A percentile compares a stretch with the other conserved stretches of the same genome.
These are phyloP conservation scores for Myripristis murdjan DNA, from an alignment of 2,797 vertebrate genomes.

Conservation along the genomic window DNA sequence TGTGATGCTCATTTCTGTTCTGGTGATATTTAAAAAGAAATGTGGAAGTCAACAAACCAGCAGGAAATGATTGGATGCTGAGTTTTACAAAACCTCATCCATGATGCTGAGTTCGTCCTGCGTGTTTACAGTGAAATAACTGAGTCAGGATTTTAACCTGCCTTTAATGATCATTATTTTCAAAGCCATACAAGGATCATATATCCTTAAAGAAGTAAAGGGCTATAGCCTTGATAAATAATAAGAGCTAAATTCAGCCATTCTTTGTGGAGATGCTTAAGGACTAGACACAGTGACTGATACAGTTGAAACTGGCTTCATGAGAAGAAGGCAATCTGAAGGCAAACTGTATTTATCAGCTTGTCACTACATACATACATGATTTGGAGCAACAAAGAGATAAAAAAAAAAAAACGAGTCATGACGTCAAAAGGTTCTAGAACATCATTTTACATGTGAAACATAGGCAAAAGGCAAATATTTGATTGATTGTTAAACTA, in stretches of 20 bases:
- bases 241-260: conserved; percentile 26
- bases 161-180: not conserved
- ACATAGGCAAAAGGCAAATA: not conserved
- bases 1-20: not conserved
- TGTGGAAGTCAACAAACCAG: not conserved
- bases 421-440: not conserved
- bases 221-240: conserved; percentile 25
- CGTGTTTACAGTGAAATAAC: not conserved
- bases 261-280: conserved; percentile 5
- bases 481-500: no score
- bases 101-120: no score
- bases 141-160: not conserved
- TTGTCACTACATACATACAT: no score
- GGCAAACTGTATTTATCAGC: no score
- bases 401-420: no score
- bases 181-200: not conserved
- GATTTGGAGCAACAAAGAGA: no score
- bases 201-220: not conserved
- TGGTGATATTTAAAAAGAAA: not conserved
- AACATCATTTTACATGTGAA: conserved; percentile 16
- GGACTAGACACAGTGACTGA: not conserved
- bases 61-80: not conserved
- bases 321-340: conserved; percentile 1
- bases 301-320: not conserved
- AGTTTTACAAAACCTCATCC: not conserved